Evolutionary conservation across 2,113 vertebrate species (phyloP), one percentile per base, ranked within the genome.

Genomic region (Carassius carassius): DNA sequence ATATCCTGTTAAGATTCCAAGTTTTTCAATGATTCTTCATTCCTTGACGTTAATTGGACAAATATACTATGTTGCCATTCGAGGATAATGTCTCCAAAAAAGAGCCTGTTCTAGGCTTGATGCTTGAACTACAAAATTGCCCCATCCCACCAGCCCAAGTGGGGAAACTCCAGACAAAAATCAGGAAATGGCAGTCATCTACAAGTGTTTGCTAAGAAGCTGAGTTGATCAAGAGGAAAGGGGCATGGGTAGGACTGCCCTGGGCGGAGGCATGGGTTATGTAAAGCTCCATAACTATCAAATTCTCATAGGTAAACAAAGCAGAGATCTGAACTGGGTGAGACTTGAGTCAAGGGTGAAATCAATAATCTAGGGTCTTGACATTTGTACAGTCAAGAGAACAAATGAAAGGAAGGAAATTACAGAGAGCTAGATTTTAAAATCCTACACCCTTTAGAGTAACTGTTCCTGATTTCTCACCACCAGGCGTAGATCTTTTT

Each of bases 181-280:
- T 70, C 92, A 93, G 93, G 92, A 94, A 93, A 80, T 91, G 17
- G 78, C 14, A 77, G 86, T 85, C 16, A 69, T 83, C 70, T 8
- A 29, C 21, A 47, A 78, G 62, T 82, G 87, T 87, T 86, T 87
- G 81, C 87, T 83, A 88, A 90, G 87, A 72, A 81, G 70, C 60
- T 32, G 56, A 13, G 8, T 29, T 62, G 12, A 44, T 44, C 63
- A 32, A 60, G 49, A 85, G 56, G 73, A 82, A 54, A 83, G 49
- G 49, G 49, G 49, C 44, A 82, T 5, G 47, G 73, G 49, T 41
- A 70, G 74, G 41, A 81, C 67, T 51, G 35, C 11, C 3, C 73
- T 1, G 13, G 29, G 79, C 44, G 79, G 25, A 80, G 69, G 4
- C 23, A 56, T 16, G 65, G 0, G 32, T 51, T 37, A 83, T 5